Base-by-base conservation (phyloP, 1,140 invertebrate species). In the Eupristina koningsbergeri region DNA sequence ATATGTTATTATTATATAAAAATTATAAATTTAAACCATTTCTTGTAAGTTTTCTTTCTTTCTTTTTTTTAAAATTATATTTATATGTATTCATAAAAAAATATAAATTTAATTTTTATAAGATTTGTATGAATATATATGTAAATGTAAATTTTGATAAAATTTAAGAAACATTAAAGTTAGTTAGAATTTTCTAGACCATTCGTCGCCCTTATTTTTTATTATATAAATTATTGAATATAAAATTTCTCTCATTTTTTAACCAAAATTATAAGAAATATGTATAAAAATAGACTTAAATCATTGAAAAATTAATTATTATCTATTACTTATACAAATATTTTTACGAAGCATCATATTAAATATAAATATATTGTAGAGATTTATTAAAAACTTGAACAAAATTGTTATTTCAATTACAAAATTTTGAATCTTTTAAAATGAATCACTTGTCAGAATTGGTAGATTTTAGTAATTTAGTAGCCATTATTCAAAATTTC, bases 381-480 rank as follows among this genome's bases (percentile, higher is more conserved):
- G 34, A 34, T 34, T 50, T 29, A 26, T 80, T 71, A 29, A 53
- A n/a, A 71, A 80, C 50, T 71, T 39, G 39, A n/a, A n/a, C n/a
- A 41, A 8, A 7, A 58, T 13, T 58, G 9, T 64, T 41, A 8
- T 6, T 31, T 19, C 45, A 19, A 47, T 69, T 53, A 39, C 53
- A 50, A 36, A 53, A 22, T 71, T n/a, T 69, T 80, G 26, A 53
- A 19, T 80, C 45, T 69, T 17, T 61, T 73, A 74, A n/a, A 58
- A 47, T 80, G 53, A 80, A 15, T 64, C 73, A 82, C 41, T 36
- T 76, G 73, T 76, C 73, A 64, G 34, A 71, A 73, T 82, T 31
- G 13, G 71, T 82, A 82, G 80, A 75, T 82, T 47, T 81, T 82
- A 75, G 73, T 75, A 63, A 50, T 58, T 82, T 36, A 75, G 73